Percentiles rank a stretch among this genome's conserved stretches.
Evolutionary conservation across 1,140 invertebrate species (phyloP).

Genomic region (Orius laevigatus): DNA sequence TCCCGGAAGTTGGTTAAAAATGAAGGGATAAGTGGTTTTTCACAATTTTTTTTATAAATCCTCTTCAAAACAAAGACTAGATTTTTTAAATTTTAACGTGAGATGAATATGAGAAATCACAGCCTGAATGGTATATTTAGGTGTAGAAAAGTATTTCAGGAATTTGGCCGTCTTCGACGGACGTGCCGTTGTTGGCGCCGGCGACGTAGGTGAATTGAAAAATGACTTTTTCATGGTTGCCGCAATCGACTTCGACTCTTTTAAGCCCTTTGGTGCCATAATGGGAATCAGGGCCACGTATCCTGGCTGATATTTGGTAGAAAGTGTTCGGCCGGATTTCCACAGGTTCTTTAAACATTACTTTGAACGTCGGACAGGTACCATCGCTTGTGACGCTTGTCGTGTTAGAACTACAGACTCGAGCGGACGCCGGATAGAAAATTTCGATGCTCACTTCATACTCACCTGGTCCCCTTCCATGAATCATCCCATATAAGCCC

Average conservation of each 20-base stretch:
- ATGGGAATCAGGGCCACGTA: slow-evolving; percentile 75
- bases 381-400: slow-evolving; percentile 69
- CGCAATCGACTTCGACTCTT: slow-evolving; percentile 57
- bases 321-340: slow-evolving; percentile 64
- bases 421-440: slow-evolving; percentile 56
- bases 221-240: slow-evolving; percentile 51
- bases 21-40: no score
- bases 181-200: slow-evolving; percentile 81
- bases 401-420: slow-evolving; percentile 60
- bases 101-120: no score
- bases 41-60: no score
- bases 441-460: slow-evolving; percentile 68
- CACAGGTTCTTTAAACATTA: slow-evolving; percentile 80
- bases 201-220: slow-evolving; percentile 76
- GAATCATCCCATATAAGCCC: slow-evolving; percentile 74
- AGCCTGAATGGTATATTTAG: slow-evolving; percentile 19
- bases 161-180: slow-evolving; percentile 80
- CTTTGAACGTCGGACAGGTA: slow-evolving; percentile 60
- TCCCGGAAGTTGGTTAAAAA: no score
- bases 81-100: no score
- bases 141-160: slow-evolving; percentile 75
- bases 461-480: slow-evolving; percentile 48
- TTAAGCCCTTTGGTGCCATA: slow-evolving; percentile 71
- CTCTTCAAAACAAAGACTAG: no score
- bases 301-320: slow-evolving; percentile 67